phyloP scores from a whole-genome alignment of 2,888 invertebrate genomes.

The Elegia similella region DNA sequence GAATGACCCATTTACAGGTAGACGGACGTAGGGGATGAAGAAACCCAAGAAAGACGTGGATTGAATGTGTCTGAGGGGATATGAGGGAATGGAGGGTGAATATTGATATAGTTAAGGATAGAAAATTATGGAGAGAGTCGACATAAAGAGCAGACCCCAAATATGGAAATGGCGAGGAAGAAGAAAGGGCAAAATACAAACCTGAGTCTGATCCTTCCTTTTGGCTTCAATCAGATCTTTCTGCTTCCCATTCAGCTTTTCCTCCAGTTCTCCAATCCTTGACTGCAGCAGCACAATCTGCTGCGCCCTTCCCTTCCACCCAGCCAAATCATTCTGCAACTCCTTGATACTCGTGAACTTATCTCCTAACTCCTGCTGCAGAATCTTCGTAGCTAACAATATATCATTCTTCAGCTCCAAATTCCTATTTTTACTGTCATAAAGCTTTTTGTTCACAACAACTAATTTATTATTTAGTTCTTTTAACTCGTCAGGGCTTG shows the following conservation, averaged over 20 bases:
- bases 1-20: too few relatives aligned
- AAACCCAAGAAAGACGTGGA: too few relatives aligned
- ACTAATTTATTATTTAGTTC: conserved; percentile 83
- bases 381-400: conserved; percentile 86
- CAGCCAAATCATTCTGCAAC: conserved; percentile 79
- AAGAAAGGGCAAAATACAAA: conserved; percentile 19
- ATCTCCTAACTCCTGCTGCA: conserved; percentile 89
- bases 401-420: conserved; percentile 86
- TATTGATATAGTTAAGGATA: too few relatives aligned
- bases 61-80: too few relatives aligned
- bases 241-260: conserved; percentile 77
- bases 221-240: conserved; percentile 51
- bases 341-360: conserved; percentile 84
- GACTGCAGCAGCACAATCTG: conserved; percentile 86
- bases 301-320: conserved; percentile 90
- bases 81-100: too few relatives aligned
- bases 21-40: too few relatives aligned
- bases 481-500: conserved; percentile 77
- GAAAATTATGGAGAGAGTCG: too few relatives aligned
- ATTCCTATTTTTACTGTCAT: conserved; percentile 86
- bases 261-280: conserved; percentile 85
- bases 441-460: conserved; percentile 82
- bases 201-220: conserved; percentile 58
- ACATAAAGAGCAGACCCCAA: too few relatives aligned
- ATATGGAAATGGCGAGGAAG: too few relatives aligned